A percentile compares a stretch with the other conserved stretches of the same genome.
phyloP scores from a whole-genome alignment of 2,888 invertebrate species.

The Lochmaea capreae region DNA sequence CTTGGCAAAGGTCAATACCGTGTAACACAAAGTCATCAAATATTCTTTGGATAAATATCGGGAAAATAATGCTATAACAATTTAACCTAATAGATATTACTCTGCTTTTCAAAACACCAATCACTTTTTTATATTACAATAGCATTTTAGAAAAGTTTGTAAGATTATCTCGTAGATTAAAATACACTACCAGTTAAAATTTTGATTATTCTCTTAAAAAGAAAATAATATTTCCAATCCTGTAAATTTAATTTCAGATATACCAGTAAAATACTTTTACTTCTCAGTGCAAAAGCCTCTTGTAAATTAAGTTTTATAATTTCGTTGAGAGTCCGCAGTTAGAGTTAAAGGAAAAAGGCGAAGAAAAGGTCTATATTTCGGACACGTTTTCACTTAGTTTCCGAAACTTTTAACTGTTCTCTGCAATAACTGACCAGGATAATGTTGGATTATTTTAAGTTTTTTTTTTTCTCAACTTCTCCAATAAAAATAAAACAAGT shows the following conservation, averaged over 20 bases:
- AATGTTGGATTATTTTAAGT: constrained; percentile 22
- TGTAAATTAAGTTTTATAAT: constrained; percentile 35
- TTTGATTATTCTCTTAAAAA: constrained; percentile 11
- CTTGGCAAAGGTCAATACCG: no score
- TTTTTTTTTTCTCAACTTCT: not conserved
- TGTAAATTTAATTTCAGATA: constrained; percentile 10
- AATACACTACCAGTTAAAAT: not conserved
- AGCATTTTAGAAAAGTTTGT: not conserved
- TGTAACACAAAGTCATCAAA: no score
- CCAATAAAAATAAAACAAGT: not conserved
- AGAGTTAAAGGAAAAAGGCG: constrained; percentile 13
- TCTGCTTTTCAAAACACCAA: not conserved
- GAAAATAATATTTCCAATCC: constrained; percentile 6
- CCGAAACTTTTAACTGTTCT: constrained; percentile 28
- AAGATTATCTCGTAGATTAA: not conserved
- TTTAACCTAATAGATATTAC: no score
- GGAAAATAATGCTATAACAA: no score
- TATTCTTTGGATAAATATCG: no score
- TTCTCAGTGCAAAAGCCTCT: constrained; percentile 15
- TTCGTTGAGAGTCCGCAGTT: constrained; percentile 25
- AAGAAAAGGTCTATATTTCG: constrained; percentile 11
- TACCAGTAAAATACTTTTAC: not conserved
- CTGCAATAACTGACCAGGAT: constrained; percentile 27
- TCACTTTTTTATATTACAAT: not conserved
- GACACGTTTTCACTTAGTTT: constrained; percentile 30